These are phyloP conservation scores for Ephestia elutella DNA, from an alignment of 1,140 invertebrate species.

Conservation along the genomic window DNA sequence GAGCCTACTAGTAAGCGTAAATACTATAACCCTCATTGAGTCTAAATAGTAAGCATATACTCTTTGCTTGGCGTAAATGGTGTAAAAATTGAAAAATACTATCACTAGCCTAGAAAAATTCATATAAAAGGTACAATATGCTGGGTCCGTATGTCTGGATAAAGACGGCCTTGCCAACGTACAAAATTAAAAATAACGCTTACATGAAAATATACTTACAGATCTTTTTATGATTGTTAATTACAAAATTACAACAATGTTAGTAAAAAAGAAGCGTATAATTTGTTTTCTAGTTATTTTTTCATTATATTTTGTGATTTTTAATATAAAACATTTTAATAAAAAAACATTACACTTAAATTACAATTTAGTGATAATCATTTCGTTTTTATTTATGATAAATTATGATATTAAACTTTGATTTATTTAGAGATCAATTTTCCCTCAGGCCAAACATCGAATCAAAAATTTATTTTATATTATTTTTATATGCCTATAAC, in stretches of 20 bases:
- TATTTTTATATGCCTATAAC: too few species aligned
- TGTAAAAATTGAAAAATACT: too few species aligned
- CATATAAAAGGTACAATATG: too few species aligned
- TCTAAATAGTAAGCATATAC: too few species aligned
- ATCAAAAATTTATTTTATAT: too few species aligned
- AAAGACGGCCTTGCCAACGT: background rate
- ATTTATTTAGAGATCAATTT: background rate
- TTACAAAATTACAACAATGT: background rate
- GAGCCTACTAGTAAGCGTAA: too few species aligned
- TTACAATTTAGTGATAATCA: background rate
- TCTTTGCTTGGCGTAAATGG: too few species aligned
- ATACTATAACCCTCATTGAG: too few species aligned
- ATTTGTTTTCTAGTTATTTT: background rate
- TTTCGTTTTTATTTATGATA: background rate
- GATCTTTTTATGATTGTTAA: constrained; percentile 12
- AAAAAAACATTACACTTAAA: background rate
- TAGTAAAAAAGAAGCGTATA: background rate
- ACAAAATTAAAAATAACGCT: constrained; percentile 13
- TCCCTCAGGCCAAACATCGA: background rate
- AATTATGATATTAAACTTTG: background rate
- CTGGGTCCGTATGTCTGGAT: too few species aligned
- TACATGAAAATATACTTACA: constrained; percentile 6
- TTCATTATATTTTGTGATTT: background rate
- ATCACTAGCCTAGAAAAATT: too few species aligned
- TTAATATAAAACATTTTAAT: background rate